Conservation (phyloP, 2,113 vertebrate genomes). For the Reinhardtius hippoglossoides region DNA sequence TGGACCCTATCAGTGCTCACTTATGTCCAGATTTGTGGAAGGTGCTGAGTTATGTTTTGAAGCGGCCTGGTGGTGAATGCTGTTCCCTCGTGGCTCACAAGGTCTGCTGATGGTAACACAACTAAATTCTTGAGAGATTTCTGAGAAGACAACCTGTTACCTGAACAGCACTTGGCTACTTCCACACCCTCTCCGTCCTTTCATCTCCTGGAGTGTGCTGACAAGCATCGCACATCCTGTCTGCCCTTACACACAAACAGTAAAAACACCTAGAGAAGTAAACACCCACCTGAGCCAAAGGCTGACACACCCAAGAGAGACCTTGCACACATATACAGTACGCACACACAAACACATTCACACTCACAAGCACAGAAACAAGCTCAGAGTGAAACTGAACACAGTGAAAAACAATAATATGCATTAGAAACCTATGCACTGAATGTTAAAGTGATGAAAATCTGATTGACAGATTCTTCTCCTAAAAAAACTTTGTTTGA, state of each 20-base stretch:
- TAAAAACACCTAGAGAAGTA: conserved; percentile 62
- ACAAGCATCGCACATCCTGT: conserved; percentile 79
- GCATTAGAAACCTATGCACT: neutral
- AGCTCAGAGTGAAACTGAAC: conserved; percentile 41
- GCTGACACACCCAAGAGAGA: conserved; percentile 67
- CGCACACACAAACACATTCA: conserved; percentile 6
- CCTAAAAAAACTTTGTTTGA: too few relatives aligned
- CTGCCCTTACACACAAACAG: conserved; percentile 71
- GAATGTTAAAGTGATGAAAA: neutral
- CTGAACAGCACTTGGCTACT: conserved; percentile 60
- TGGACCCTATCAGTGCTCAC: conserved; percentile 48
- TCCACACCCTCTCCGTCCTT: conserved; percentile 74
- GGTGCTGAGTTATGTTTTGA: conserved; percentile 63
- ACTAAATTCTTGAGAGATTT: conserved; percentile 54
- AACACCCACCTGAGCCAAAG: conserved; percentile 71
- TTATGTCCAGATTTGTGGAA: conserved; percentile 39
- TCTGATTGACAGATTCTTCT: too few relatives aligned
- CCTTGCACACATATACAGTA: conserved; percentile 26
- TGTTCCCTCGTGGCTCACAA: conserved; percentile 30
- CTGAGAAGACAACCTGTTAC: conserved; percentile 73
- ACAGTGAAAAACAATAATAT: conserved; percentile 42
- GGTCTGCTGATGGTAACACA: conserved; percentile 53
- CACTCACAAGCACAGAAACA: conserved; percentile 23
- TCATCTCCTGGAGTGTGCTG: conserved; percentile 77
- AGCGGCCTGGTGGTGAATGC: conserved; percentile 51